phyloP scores from a whole-genome alignment of 1,140 invertebrate species.

The Frieseomelitta varia region DNA sequence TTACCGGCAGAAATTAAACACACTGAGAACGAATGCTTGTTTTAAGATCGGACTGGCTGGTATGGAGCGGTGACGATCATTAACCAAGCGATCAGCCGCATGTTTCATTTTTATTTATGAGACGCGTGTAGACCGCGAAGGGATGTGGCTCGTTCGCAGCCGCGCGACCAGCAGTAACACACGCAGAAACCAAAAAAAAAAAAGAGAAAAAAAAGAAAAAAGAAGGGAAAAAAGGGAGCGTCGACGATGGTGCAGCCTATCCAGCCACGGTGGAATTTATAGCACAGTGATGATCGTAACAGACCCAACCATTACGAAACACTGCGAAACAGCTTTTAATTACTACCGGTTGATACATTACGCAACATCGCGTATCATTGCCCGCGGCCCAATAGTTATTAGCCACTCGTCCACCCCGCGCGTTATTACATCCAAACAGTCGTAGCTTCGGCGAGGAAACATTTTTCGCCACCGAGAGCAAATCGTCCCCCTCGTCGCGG shows the following conservation, averaged over 20 bases:
- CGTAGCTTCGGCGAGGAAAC: slow-evolving; percentile 21
- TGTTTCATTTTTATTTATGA: slow-evolving; percentile 59
- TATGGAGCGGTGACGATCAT: slow-evolving; percentile 50
- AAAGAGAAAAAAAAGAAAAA: background rate
- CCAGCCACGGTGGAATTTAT: slow-evolving; percentile 58
- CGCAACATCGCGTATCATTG: slow-evolving; percentile 36
- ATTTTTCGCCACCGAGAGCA: background rate
- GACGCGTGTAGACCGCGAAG: slow-evolving; percentile 9
- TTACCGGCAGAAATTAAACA: too few relatives aligned
- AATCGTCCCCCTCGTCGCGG: background rate
- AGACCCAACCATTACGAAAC: slow-evolving; percentile 55
- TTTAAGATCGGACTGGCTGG: slow-evolving; percentile 40
- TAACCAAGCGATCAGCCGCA: slow-evolving; percentile 50
- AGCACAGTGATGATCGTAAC: slow-evolving; percentile 60
- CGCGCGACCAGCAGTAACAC: background rate
- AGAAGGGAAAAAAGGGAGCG: background rate
- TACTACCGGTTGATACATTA: slow-evolving; percentile 67
- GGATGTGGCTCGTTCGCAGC: slow-evolving; percentile 18
- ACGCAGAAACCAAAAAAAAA: background rate
- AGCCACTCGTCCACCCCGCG: slow-evolving; percentile 53
- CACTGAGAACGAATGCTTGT: background rate
- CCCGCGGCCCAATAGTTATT: slow-evolving; percentile 55
- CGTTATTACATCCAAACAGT: slow-evolving; percentile 51
- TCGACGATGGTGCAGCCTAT: slow-evolving; percentile 24
- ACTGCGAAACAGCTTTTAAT: slow-evolving; percentile 65